Evolutionary conservation across 92 coral and sea anemone genomes (phyloP).

Genomic region (Bergia sp.): DNA sequence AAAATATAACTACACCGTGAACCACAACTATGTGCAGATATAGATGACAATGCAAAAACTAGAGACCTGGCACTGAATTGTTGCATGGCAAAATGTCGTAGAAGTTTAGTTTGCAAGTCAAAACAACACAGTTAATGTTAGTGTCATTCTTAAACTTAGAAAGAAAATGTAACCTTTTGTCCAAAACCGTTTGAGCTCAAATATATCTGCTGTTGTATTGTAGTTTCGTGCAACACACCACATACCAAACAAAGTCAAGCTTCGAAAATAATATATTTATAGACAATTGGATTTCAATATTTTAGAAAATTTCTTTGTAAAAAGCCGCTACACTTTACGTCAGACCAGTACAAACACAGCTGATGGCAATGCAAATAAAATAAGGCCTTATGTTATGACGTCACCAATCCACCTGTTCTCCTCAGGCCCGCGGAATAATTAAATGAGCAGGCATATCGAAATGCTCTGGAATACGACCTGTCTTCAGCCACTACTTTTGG

Average conservation of each 20-base stretch:
- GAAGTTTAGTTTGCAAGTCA: neutral
- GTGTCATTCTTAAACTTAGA: no score
- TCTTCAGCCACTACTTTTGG: neutral
- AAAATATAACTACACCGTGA: neutral
- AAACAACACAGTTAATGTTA: neutral
- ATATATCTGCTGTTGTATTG: no score
- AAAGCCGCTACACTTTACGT: neutral
- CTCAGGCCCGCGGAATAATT: neutral
- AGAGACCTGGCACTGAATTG: neutral
- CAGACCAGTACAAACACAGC: neutral
- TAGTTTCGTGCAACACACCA: no score
- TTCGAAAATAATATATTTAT: neutral
- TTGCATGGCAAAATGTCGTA: neutral
- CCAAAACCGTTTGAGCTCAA: no score
- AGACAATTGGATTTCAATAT: neutral
- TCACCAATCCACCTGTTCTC: constrained; percentile 9
- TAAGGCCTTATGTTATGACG: neutral
- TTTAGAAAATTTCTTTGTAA: neutral
- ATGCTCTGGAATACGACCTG: neutral
- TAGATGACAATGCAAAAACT: neutral
- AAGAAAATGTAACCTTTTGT: no score
- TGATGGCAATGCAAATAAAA: neutral
- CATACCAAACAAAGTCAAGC: no score
- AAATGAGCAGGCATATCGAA: neutral
- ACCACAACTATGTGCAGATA: neutral